These are phyloP conservation scores for Papilio polyxenes DNA, from an alignment of 1,140 invertebrate genomes.

Conservation along the genomic window DNA sequence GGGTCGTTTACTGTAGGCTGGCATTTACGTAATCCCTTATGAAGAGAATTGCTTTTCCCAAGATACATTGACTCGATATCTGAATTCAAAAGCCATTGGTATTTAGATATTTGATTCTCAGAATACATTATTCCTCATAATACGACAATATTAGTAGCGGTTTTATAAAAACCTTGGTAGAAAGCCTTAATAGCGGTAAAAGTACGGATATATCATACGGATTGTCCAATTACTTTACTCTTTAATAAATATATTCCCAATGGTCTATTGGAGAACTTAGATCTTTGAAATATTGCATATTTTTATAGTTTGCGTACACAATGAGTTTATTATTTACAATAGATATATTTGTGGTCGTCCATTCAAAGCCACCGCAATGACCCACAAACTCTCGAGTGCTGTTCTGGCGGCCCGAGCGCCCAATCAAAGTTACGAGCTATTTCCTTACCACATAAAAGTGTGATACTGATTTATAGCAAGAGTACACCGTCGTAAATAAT, in stretches of 20 bases:
- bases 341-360: slow-evolving; percentile 37
- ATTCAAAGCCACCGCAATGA: slow-evolving; percentile 48
- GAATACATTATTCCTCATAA: slow-evolving; percentile 14
- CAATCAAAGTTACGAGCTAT: slow-evolving; percentile 63
- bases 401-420: slow-evolving; percentile 51
- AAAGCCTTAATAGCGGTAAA: not conserved
- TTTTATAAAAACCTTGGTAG: not conserved
- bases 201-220: no score
- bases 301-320: slow-evolving; percentile 29
- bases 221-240: no score
- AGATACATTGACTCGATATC: slow-evolving; percentile 21
- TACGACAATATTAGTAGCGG: not conserved
- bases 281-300: not conserved
- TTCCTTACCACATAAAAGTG: slow-evolving; percentile 53
- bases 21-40: slow-evolving; percentile 28
- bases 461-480: slow-evolving; percentile 56
- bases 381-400: slow-evolving; percentile 52
- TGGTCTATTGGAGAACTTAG: not conserved
- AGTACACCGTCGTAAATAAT: slow-evolving; percentile 50
- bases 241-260: not conserved
- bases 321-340: slow-evolving; percentile 27
- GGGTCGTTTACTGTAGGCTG: slow-evolving; percentile 1
- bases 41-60: slow-evolving; percentile 22
- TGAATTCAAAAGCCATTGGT: slow-evolving; percentile 7
- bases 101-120: slow-evolving; percentile 21